These are phyloP conservation scores for Nemopilema nomurai DNA, from an alignment of 30 jellyfish, hydroid and myxozoan species.

Conservation along the genomic window DNA sequence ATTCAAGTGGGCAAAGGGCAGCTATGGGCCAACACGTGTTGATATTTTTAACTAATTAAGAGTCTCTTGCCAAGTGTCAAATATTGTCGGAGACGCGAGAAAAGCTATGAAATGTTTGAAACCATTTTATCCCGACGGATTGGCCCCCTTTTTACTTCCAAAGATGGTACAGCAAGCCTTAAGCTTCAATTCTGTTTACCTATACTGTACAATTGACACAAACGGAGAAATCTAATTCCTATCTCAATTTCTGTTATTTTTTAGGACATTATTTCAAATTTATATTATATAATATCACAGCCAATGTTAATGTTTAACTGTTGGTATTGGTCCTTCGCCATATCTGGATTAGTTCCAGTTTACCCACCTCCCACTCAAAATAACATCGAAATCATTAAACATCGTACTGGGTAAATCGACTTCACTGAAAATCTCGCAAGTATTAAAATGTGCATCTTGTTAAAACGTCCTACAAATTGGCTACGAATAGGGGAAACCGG, in stretches of 20 bases:
- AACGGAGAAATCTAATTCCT: neutral
- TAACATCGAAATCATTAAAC: neutral
- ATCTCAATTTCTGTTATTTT: neutral
- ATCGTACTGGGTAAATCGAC: neutral
- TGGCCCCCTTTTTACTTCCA: neutral
- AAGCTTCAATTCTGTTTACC: neutral
- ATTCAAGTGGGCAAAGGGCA: too few species aligned
- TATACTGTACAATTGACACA: neutral
- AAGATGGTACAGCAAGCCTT: neutral
- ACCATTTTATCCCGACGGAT: neutral
- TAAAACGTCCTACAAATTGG: neutral
- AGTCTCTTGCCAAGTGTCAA: neutral
- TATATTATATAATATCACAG: neutral
- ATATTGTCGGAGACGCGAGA: neutral
- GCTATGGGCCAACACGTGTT: too few species aligned
- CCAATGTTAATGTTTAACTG: neutral
- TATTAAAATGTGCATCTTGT: neutral
- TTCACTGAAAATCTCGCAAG: neutral
- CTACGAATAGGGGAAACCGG: neutral
- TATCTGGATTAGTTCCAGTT: neutral
- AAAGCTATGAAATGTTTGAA: neutral
- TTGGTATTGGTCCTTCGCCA: neutral
- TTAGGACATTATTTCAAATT: neutral
- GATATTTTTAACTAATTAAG: too few species aligned
- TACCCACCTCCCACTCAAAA: neutral